phyloP scores from a whole-genome alignment of 2,888 invertebrate species.

The Troides oblongomaculatus region DNA sequence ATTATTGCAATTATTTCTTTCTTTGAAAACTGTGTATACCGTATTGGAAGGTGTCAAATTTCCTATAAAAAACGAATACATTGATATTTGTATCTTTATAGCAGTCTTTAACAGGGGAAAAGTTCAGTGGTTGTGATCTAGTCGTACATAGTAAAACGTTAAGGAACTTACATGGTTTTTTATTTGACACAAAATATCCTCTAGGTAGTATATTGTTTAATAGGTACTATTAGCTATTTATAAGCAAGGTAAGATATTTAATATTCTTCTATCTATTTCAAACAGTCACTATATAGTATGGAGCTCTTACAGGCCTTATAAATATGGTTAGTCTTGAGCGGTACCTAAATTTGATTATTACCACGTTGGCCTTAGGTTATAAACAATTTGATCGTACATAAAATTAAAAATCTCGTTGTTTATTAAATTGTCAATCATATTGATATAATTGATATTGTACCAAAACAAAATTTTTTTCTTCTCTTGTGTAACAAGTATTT shows the following conservation, averaged over 20 bases:
- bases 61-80: no score
- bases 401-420: conserved; percentile 16
- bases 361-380: conserved; percentile 15
- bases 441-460: not conserved
- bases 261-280: not conserved
- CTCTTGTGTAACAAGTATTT: no score
- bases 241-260: not conserved
- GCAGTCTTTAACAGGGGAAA: no score
- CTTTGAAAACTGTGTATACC: not conserved
- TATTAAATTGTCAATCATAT: conserved; percentile 19
- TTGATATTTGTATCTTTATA: no score
- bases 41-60: no score
- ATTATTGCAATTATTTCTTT: conserved; percentile 43
- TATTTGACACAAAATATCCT: not conserved
- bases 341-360: conserved; percentile 24
- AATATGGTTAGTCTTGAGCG: conserved; percentile 27
- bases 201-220: not conserved
- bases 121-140: no score
- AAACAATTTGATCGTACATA: conserved; percentile 7
- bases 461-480: no score
- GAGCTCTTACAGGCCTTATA: conserved; percentile 10
- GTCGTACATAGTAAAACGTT: no score
- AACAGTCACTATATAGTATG: conserved; percentile 10
- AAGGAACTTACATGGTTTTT: no score
- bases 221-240: not conserved